These are phyloP conservation scores for Phaethon lepturus DNA, from an alignment of 2,113 vertebrate genomes.

Conservation along the genomic window DNA sequence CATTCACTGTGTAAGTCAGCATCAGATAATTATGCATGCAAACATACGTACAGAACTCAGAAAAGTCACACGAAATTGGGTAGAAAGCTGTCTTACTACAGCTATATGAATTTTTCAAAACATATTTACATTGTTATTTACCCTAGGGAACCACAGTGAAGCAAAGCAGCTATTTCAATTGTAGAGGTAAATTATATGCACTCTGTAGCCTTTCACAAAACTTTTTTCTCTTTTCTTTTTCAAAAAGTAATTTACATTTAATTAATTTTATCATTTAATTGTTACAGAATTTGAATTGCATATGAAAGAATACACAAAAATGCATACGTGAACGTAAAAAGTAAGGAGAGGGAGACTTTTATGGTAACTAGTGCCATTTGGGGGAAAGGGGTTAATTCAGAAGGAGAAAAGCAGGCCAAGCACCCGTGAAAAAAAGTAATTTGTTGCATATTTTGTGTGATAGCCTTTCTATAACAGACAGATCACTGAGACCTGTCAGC, in stretches of 20 bases:
- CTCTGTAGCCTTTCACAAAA: background rate
- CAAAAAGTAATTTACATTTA: conserved; percentile 55
- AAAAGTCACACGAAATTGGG: background rate
- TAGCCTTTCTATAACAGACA: background rate
- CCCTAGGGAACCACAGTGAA: conserved; percentile 7
- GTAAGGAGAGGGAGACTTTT: background rate
- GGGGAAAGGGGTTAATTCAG: background rate
- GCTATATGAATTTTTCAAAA: conserved; percentile 11
- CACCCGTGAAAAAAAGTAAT: background rate
- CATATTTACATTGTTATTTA: conserved; percentile 44
- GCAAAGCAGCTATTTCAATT: background rate
- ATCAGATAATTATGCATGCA: background rate
- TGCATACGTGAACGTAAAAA: background rate
- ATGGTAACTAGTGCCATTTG: background rate
- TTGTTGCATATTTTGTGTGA: background rate
- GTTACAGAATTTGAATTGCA: conserved; percentile 36
- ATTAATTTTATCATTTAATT: conserved; percentile 68
- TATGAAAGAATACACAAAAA: conserved; percentile 17
- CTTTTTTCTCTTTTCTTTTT: conserved; percentile 12
- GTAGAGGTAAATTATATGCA: conserved; percentile 22
- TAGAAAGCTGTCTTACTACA: conserved; percentile 10
- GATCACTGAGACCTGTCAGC: background rate
- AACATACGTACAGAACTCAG: background rate
- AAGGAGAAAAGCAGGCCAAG: background rate
- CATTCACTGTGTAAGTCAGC: background rate